Conservation (phyloP, 1,140 invertebrate genomes). For the Geopemphigus sp. region DNA sequence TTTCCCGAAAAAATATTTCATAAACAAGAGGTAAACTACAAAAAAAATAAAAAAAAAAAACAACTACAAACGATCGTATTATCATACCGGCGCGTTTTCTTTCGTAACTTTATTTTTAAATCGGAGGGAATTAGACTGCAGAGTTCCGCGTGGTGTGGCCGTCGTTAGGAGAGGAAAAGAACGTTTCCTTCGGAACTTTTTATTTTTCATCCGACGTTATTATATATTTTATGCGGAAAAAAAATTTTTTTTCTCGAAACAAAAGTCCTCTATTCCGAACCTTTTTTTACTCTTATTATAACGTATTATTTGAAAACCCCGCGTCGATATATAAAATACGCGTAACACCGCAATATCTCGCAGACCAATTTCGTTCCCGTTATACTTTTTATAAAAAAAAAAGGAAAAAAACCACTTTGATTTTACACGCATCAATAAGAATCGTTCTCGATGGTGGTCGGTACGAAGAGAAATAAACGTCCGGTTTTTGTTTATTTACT, state of each 20-base stretch:
- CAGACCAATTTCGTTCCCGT: neutral
- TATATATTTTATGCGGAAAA: neutral
- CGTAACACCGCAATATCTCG: neutral
- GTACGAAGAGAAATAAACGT: neutral
- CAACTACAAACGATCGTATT: neutral
- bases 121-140: neutral
- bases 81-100: too few species aligned
- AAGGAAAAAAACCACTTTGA: neutral
- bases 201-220: neutral
- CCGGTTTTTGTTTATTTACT: neutral
- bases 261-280: neutral
- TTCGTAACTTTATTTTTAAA: neutral
- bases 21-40: slow-evolving; percentile 24
- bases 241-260: neutral
- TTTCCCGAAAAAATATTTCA: slow-evolving; percentile 20
- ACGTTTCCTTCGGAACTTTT: slow-evolving; percentile 1
- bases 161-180: neutral
- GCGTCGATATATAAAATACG: neutral
- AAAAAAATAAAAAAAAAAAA: too few species aligned
- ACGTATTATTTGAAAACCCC: neutral
- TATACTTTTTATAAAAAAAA: neutral
- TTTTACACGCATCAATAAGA: neutral
- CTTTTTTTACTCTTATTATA: neutral
- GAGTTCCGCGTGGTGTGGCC: neutral
- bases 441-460: neutral